Percentiles rank a stretch among this genome's conserved stretches.
Conservation (phyloP, 2,888 invertebrate species). For the Charanyca ferruginea region DNA sequence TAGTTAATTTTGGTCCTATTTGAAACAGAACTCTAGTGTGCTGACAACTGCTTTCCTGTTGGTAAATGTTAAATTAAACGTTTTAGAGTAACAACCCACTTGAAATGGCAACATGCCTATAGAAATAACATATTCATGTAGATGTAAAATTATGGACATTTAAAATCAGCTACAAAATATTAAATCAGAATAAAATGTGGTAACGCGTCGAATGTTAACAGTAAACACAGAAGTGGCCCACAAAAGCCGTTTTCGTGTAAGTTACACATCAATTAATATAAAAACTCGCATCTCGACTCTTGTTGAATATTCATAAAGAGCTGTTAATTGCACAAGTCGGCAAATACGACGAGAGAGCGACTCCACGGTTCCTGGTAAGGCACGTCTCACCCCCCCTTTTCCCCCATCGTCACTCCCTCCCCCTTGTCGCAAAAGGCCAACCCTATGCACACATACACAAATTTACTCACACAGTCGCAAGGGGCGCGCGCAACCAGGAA, state of each 20-base stretch:
- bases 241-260: conserved; percentile 76
- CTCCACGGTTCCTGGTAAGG: conserved; percentile 83
- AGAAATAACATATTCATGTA: not conserved
- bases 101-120: not conserved
- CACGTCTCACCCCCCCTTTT: conserved; percentile 71
- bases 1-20: not conserved
- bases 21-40: not conserved
- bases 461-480: conserved; percentile 72
- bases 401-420: conserved; percentile 68
- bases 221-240: conserved; percentile 64
- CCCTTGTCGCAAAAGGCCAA: conserved; percentile 82
- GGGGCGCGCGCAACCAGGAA: conserved; percentile 89
- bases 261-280: conserved; percentile 88
- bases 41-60: too few species aligned
- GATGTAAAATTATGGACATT: conserved; percentile 12
- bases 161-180: conserved; percentile 40
- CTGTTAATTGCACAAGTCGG: conserved; percentile 90
- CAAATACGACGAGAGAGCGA: conserved; percentile 88
- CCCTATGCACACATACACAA: conserved; percentile 74
- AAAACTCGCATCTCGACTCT: conserved; percentile 83
- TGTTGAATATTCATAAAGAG: conserved; percentile 90
- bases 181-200: conserved; percentile 53
- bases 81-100: not conserved
- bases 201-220: conserved; percentile 56
- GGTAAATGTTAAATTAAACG: not conserved